Conservation (phyloP, 2,888 invertebrate species). For the Patella pellucida region DNA sequence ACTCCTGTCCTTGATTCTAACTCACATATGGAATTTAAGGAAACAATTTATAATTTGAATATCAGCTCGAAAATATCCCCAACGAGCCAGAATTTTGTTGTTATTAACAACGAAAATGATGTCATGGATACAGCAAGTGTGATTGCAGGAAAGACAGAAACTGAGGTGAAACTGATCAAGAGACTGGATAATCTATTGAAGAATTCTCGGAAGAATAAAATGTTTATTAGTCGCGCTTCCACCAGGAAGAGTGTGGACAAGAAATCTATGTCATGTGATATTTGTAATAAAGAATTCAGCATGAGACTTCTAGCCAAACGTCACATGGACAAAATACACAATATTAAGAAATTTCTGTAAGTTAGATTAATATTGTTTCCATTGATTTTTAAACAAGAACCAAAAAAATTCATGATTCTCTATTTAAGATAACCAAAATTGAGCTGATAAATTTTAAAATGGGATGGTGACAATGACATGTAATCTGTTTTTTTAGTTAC, state of each 20-base stretch:
- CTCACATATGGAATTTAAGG: neutral
- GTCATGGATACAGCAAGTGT: neutral
- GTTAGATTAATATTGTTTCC: slow-evolving; percentile 13
- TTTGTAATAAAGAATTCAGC: slow-evolving; percentile 17
- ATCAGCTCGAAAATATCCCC: neutral
- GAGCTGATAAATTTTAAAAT: no score
- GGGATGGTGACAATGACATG: no score
- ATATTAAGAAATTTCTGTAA: slow-evolving; percentile 46
- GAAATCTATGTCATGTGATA: slow-evolving; percentile 9
- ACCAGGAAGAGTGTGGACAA: neutral
- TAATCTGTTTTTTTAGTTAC: no score
- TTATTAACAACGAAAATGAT: neutral
- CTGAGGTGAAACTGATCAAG: neutral
- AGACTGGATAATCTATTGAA: neutral
- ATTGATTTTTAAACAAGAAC: no score
- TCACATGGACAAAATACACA: slow-evolving; percentile 18
- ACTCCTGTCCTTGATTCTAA: neutral
- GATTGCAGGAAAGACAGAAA: neutral
- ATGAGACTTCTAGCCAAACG: slow-evolving; percentile 9
- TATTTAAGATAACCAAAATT: no score
- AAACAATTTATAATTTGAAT: neutral
- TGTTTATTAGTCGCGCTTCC: neutral
- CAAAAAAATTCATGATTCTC: no score
- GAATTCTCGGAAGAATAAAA: neutral
- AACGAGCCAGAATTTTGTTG: neutral